These are phyloP conservation scores for Chloropsis cyanopogon DNA, from an alignment of 2,113 vertebrate genomes.

Conservation along the genomic window DNA sequence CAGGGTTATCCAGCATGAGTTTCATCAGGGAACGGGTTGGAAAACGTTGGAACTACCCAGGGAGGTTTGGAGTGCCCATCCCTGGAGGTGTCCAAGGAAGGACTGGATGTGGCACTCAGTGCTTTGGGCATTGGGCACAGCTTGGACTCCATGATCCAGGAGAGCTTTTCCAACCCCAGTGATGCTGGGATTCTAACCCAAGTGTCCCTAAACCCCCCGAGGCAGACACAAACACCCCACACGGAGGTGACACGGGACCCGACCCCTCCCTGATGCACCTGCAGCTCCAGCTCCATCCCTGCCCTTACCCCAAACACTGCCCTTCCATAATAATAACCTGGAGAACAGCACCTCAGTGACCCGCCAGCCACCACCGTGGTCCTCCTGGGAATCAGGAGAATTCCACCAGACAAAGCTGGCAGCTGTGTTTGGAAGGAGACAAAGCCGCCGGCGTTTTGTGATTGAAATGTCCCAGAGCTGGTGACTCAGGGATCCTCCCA, in stretches of 20 bases:
- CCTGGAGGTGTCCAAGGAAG: not conserved
- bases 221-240: not conserved
- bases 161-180: not conserved
- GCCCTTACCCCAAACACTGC: not conserved
- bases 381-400: not conserved
- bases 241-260: fast-evolving
- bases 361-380: fast-evolving
- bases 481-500: not conserved
- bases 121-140: not conserved
- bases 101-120: not conserved
- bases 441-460: fast-evolving
- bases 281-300: not conserved
- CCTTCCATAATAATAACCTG: not conserved
- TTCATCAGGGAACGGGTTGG: not conserved
- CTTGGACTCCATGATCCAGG: fast-evolving
- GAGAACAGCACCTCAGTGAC: not conserved
- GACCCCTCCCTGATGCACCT: not conserved
- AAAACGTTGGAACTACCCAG: not conserved
- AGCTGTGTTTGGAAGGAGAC: not conserved
- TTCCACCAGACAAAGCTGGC: not conserved
- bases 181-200: not conserved
- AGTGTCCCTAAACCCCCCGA: not conserved
- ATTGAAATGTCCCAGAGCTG: not conserved
- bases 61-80: not conserved
- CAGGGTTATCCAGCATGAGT: fast-evolving